phyloP scores from a whole-genome alignment of 2,797 vertebrate species.

The Anniella stebbinsi region DNA sequence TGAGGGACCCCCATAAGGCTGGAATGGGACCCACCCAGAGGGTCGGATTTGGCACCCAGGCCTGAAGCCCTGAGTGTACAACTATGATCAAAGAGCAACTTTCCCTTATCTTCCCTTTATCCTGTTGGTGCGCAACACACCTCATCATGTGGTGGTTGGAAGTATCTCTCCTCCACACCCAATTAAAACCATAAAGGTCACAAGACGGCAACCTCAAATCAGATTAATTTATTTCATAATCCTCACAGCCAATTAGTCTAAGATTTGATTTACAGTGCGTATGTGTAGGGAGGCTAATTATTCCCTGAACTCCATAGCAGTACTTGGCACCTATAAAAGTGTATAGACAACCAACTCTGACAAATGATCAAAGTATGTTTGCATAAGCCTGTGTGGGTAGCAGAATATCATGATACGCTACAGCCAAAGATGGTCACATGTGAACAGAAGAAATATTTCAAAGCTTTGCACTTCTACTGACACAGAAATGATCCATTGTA shows the following conservation, averaged over 20 bases:
- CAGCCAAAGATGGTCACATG: slow-evolving; percentile 61
- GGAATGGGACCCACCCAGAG: too few species aligned
- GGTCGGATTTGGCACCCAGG: too few species aligned
- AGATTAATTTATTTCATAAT: slow-evolving; percentile 23
- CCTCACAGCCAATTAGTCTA: slow-evolving; percentile 11
- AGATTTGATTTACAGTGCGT: slow-evolving; percentile 45
- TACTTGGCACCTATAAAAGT: slow-evolving; percentile 46
- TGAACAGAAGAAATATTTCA: slow-evolving; percentile 68
- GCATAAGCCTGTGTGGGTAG: slow-evolving; percentile 53
- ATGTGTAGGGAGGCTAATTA: slow-evolving; percentile 48
- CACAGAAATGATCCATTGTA: slow-evolving; percentile 62
- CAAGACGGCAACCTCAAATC: slow-evolving; percentile 39
- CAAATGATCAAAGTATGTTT: slow-evolving; percentile 68
- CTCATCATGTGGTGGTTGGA: not conserved
- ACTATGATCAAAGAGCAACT: not conserved
- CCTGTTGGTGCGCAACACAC: not conserved
- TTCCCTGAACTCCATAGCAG: slow-evolving; percentile 52
- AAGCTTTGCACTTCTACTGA: slow-evolving; percentile 61
- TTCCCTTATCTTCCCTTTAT: not conserved
- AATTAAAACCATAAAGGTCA: slow-evolving; percentile 58
- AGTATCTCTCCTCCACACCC: not conserved
- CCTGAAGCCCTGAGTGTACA: not conserved
- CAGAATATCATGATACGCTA: slow-evolving; percentile 63
- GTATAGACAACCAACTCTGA: slow-evolving; percentile 56
- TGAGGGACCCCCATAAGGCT: too few species aligned